Evolutionary conservation across 2,113 vertebrate genomes (phyloP), one percentile per base, ranked within the genome.

Genomic region (Crotophaga sulcirostris): DNA sequence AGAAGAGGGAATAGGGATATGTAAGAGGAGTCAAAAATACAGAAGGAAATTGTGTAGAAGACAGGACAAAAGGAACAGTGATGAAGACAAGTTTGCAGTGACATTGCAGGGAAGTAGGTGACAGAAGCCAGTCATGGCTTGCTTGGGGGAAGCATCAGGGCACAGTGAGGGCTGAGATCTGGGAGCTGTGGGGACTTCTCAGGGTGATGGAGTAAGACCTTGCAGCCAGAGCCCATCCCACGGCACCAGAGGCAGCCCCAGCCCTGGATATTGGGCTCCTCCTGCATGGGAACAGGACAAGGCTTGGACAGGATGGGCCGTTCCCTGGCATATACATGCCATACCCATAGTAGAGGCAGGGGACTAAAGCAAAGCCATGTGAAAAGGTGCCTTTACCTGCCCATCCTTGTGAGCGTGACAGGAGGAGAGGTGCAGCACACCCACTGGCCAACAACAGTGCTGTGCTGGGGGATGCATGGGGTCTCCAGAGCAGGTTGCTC

Each of bases 391-490:
- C 26, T 64, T 88, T 78, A 13, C 15, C 29, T n/a, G 16, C 40
- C 51, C 2, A 0, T 60, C n/a, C 17, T 33, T 51, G 26, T 16
- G 11, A 90, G 36, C 3, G 1, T 3, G 14, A 20, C 45, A 67
- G 66, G 64, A 49, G 69, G 49, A 90, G 69, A 36, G 18, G 11
- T 54, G 54, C 34, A 80, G 44, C 16, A 2, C 3, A 10, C 20
- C 13, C 15, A 3, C 24, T 0, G 0, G 4, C 45, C 49, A 52
- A 64, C 69, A 76, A 16, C 68, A 55, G 12, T 64, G 29, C 55
- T 45, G 12, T 1, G 2, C 38, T 9, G 5, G 14, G 11, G 26
- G 10, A 25, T 34, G 13, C 19, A 6, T 1, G 3, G n/a, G 14
- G 36, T 11, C 31, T 36, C 29, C 44, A 63, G 67, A 67, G 13